phyloP scores from a whole-genome alignment of 2,888 invertebrate species.

The Caradrina clavipalpis region DNA sequence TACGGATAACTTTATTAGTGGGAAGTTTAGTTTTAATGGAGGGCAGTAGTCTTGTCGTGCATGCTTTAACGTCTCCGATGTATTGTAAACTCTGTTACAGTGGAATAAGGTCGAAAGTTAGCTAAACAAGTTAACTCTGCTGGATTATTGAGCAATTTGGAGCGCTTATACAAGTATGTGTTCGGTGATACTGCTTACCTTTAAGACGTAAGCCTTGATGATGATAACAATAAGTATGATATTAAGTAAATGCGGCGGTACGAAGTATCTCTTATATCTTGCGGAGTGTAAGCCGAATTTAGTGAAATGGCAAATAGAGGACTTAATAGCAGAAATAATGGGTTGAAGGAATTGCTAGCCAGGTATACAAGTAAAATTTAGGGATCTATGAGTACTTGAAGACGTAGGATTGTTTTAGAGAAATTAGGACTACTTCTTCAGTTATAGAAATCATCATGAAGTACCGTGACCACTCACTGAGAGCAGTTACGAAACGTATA shows the following conservation, averaged over 20 bases:
- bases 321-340: slow-evolving; percentile 51
- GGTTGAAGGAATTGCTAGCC: slow-evolving; percentile 27
- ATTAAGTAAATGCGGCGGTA: slow-evolving; percentile 54
- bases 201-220: slow-evolving; percentile 54
- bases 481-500: not conserved
- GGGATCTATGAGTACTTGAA: not conserved
- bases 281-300: slow-evolving; percentile 51
- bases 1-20: slow-evolving; percentile 74
- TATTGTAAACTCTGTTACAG: slow-evolving; percentile 54
- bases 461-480: not conserved
- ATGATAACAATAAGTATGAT: slow-evolving; percentile 58
- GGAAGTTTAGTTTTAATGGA: slow-evolving; percentile 77
- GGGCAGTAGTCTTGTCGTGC: slow-evolving; percentile 67
- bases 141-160: slow-evolving; percentile 60
- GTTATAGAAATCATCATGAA: slow-evolving; percentile 4
- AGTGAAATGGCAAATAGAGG: slow-evolving; percentile 52
- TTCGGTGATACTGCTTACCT: slow-evolving; percentile 55
- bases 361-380: slow-evolving; percentile 31
- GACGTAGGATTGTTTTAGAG: not conserved
- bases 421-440: too few species aligned
- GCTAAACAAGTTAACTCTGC: slow-evolving; percentile 34
- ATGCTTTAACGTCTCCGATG: slow-evolving; percentile 28
- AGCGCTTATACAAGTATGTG: slow-evolving; percentile 57
- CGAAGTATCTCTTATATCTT: slow-evolving; percentile 37
- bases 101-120: slow-evolving; percentile 53